Conservation (phyloP, 2,113 vertebrate species). For the Otis tarda region DNA sequence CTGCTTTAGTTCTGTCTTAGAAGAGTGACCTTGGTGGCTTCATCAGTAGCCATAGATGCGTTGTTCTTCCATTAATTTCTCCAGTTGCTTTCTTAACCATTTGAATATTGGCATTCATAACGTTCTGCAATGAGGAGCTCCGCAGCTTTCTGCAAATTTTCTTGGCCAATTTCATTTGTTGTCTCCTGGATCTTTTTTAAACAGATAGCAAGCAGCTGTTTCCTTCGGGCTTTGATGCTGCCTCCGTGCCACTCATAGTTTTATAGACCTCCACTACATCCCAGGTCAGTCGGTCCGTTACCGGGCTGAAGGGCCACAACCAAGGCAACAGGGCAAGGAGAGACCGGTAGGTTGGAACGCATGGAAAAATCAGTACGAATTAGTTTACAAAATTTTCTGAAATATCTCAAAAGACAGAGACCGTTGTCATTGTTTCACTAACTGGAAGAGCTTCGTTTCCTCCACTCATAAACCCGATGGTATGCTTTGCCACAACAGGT, state of each 20-base stretch:
- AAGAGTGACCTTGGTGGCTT: not conserved
- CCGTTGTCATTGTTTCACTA: not conserved
- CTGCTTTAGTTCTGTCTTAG: not conserved
- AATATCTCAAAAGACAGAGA: not conserved
- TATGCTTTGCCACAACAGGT: not conserved
- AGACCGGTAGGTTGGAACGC: not conserved
- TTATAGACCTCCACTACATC: not conserved
- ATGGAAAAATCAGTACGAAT: not conserved
- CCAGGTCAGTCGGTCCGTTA: accelerated
- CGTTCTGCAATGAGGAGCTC: not conserved
- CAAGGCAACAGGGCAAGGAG: not conserved
- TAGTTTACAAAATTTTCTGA: not conserved
- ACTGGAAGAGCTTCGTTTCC: not conserved
- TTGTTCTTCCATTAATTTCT: not conserved
- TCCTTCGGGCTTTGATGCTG: not conserved
- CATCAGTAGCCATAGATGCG: not conserved
- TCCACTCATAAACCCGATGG: not conserved
- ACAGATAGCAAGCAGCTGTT: not conserved
- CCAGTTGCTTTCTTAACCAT: not conserved
- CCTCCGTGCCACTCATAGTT: not conserved
- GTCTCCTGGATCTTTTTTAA: not conserved
- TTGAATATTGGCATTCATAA: not conserved
- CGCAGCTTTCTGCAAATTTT: not conserved
- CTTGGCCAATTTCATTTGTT: not conserved
- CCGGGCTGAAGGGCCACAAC: not conserved